Percentiles rank a stretch among this genome's conserved stretches.
These are phyloP conservation scores for Alcis repandata DNA, from an alignment of 2,888 invertebrate species.

Conservation along the genomic window DNA sequence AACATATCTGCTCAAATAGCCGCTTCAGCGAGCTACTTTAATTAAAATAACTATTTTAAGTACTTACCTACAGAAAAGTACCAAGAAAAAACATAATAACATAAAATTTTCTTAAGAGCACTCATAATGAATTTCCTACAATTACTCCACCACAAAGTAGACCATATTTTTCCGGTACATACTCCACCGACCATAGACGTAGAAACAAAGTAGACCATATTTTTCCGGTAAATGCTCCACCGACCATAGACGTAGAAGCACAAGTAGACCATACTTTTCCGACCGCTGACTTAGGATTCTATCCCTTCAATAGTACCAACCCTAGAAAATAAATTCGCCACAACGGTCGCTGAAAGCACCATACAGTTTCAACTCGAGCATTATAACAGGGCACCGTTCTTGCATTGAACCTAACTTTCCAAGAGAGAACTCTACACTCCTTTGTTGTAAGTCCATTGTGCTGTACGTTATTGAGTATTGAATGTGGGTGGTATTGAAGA, in stretches of 20 bases:
- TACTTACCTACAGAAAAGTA: too few species aligned
- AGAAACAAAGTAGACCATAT: background rate
- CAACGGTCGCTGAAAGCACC: slow-evolving; percentile 43
- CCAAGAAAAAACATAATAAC: background rate
- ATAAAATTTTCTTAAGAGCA: background rate
- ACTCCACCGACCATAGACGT: background rate
- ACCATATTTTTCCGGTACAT: background rate
- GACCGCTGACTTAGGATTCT: background rate
- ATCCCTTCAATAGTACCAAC: slow-evolving; percentile 12
- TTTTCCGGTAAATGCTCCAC: too few species aligned
- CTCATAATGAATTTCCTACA: background rate
- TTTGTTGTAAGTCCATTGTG: slow-evolving; percentile 21
- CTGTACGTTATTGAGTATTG: slow-evolving; percentile 21
- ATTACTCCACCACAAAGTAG: background rate
- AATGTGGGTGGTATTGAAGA: background rate
- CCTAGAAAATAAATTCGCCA: slow-evolving; percentile 21
- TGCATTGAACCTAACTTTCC: slow-evolving; percentile 29
- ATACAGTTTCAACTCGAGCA: slow-evolving; percentile 35
- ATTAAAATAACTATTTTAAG: too few species aligned
- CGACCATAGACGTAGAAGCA: too few species aligned
- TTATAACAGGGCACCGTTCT: slow-evolving; percentile 20
- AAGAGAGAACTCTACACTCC: slow-evolving; percentile 15
- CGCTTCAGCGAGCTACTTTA: too few species aligned
- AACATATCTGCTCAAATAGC: too few species aligned
- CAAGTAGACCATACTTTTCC: background rate